A percentile compares a stretch with the other conserved stretches of the same genome.
phyloP scores from a whole-genome alignment of 2,888 invertebrate species.

The Timandra comae region DNA sequence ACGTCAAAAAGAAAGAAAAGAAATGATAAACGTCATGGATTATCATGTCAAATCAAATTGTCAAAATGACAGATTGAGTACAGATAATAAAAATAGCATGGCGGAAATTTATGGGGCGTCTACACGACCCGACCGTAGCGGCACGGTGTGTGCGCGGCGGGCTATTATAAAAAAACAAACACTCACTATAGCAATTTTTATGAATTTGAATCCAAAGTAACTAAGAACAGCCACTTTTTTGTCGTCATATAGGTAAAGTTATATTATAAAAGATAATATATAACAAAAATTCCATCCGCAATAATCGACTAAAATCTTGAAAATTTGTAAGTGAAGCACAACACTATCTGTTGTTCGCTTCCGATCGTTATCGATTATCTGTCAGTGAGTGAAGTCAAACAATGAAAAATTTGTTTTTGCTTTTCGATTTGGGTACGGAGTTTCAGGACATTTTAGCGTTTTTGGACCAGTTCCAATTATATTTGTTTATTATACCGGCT shows the following conservation, averaged over 20 bases:
- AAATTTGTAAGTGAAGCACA: not conserved
- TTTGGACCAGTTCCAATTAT: constrained; percentile 49
- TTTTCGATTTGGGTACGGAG: constrained; percentile 1
- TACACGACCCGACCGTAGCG: too few species aligned
- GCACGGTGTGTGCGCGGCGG: too few species aligned
- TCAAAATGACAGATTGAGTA: constrained; percentile 1
- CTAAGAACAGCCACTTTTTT: too few species aligned
- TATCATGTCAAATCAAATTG: constrained; percentile 3
- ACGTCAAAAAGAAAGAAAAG: constrained; percentile 15
- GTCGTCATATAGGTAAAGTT: too few species aligned
- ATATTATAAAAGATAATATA: too few species aligned
- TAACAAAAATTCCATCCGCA: not conserved
- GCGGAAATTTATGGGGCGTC: too few species aligned
- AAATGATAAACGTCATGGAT: constrained; percentile 1
- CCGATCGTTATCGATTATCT: constrained; percentile 1
- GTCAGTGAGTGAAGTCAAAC: too few species aligned
- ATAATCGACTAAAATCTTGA: not conserved
- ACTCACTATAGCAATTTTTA: too few species aligned
- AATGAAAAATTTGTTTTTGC: not conserved
- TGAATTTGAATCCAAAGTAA: too few species aligned
- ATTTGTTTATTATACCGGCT: constrained; percentile 35
- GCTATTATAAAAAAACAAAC: too few species aligned
- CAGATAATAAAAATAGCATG: too few species aligned
- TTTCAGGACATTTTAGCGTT: constrained; percentile 7
- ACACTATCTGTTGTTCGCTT: not conserved